Evolutionary conservation across 1,140 invertebrate genomes (phyloP).

Genomic region (Condylostylus longicornis): DNA sequence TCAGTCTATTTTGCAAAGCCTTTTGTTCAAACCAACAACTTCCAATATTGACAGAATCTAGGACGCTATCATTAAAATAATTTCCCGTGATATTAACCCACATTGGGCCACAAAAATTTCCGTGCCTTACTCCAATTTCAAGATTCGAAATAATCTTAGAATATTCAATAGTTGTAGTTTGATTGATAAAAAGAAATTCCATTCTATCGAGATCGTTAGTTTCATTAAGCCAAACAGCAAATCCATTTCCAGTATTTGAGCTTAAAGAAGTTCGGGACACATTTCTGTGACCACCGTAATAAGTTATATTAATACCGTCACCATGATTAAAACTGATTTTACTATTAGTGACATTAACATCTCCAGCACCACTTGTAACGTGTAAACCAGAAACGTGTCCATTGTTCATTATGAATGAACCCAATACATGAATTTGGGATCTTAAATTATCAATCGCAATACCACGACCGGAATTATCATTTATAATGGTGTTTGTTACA

Average conservation of each 20-base stretch:
- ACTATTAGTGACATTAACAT: conserved; percentile 82
- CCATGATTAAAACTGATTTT: conserved; percentile 82
- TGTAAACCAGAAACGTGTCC: conserved; percentile 78
- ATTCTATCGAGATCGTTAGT: conserved; percentile 49
- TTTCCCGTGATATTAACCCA: conserved; percentile 78
- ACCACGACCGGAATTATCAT: conserved; percentile 84
- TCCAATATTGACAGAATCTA: conserved; percentile 59
- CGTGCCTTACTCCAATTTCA: conserved; percentile 67
- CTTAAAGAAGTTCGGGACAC: conserved; percentile 64
- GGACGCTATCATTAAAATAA: conserved; percentile 57
- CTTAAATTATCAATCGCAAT: conserved; percentile 71
- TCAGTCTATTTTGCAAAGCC: conserved; percentile 34
- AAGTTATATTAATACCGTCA: conserved; percentile 81
- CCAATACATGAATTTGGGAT: conserved; percentile 63
- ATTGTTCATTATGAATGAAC: conserved; percentile 70
- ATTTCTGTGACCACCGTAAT: conserved; percentile 78
- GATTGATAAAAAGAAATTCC: conserved; percentile 60
- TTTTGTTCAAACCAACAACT: conserved; percentile 57
- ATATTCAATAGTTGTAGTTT: conserved; percentile 75
- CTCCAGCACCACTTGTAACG: conserved; percentile 69
- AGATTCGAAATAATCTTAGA: conserved; percentile 70
- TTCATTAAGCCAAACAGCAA: conserved; percentile 78
- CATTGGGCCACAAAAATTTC: conserved; percentile 58
- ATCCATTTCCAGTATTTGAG: conserved; percentile 70
- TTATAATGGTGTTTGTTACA: conserved; percentile 66